phyloP scores from a whole-genome alignment of 2,888 invertebrate species.

The Strigamia crassipes region DNA sequence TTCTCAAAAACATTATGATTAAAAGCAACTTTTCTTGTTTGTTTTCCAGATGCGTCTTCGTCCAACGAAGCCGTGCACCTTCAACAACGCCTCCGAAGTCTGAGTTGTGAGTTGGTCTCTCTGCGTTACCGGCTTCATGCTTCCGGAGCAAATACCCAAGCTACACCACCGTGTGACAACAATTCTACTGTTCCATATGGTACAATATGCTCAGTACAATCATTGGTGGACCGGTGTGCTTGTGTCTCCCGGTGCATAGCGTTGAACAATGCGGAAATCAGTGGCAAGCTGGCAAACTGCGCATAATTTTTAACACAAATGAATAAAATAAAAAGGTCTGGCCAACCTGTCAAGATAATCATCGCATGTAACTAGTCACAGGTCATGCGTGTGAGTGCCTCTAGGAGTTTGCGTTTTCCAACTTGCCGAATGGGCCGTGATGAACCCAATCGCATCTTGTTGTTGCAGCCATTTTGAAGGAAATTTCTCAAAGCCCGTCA shows the following conservation, averaged over 20 bases:
- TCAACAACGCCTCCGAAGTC: slow-evolving; percentile 85
- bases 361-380: background rate
- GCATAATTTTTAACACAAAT: background rate
- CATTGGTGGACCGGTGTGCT: too few species aligned
- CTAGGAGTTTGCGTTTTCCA: background rate
- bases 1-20: background rate
- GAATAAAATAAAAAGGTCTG: background rate
- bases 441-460: background rate
- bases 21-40: slow-evolving; percentile 48
- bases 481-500: too few species aligned
- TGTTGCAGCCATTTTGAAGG: background rate
- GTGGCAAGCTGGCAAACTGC: background rate
- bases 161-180: slow-evolving; percentile 45
- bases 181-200: slow-evolving; percentile 46
- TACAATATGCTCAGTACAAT: background rate
- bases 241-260: background rate
- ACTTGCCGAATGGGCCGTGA: too few species aligned
- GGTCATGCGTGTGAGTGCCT: background rate
- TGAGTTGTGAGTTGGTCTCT: slow-evolving; percentile 89
- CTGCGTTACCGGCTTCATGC: slow-evolving; percentile 87
- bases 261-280: background rate
- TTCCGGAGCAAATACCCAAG: slow-evolving; percentile 54
- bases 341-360: background rate
- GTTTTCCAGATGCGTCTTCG: slow-evolving; percentile 82
- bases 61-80: slow-evolving; percentile 92